Percentiles rank a stretch among this genome's conserved stretches.
Evolutionary conservation across 2,888 invertebrate genomes (phyloP).

Genomic region (Netelia inedita): DNA sequence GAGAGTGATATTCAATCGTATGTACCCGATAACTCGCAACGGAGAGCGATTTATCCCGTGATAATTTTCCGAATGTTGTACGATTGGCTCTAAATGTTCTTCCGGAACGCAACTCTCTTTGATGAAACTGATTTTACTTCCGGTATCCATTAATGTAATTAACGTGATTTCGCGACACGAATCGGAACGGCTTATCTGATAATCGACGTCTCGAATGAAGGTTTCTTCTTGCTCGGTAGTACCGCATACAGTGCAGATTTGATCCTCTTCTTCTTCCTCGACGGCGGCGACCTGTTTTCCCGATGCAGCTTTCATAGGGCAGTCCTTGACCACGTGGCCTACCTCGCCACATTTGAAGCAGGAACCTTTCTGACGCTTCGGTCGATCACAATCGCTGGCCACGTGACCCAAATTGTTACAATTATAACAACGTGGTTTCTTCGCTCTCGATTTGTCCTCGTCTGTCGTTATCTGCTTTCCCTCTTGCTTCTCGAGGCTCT

Average conservation of each 20-base stretch:
- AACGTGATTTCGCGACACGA: neutral
- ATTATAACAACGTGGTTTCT: slow-evolving; percentile 42
- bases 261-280: slow-evolving; percentile 6
- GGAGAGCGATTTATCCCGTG: slow-evolving; percentile 54
- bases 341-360: slow-evolving; percentile 44
- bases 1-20: slow-evolving; percentile 49
- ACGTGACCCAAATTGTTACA: slow-evolving; percentile 41
- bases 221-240: slow-evolving; percentile 17
- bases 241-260: neutral
- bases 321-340: slow-evolving; percentile 42
- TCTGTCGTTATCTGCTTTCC: neutral
- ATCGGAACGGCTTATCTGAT: slow-evolving; percentile 5
- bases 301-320: slow-evolving; percentile 25
- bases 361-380: slow-evolving; percentile 26
- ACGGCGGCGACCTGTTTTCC: slow-evolving; percentile 13
- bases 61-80: slow-evolving; percentile 15
- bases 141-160: slow-evolving; percentile 52
- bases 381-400: slow-evolving; percentile 10
- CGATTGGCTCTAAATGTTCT: slow-evolving; percentile 30
- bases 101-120: slow-evolving; percentile 52
- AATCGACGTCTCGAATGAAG: slow-evolving; percentile 7
- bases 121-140: slow-evolving; percentile 57
- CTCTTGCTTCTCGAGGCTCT: slow-evolving; percentile 2
- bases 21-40: slow-evolving; percentile 37
- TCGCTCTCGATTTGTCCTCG: slow-evolving; percentile 3